Evolutionary conservation across 2,888 invertebrate genomes (phyloP), one percentile per base, ranked within the genome.

Genomic region (Germaria angustata): DNA sequence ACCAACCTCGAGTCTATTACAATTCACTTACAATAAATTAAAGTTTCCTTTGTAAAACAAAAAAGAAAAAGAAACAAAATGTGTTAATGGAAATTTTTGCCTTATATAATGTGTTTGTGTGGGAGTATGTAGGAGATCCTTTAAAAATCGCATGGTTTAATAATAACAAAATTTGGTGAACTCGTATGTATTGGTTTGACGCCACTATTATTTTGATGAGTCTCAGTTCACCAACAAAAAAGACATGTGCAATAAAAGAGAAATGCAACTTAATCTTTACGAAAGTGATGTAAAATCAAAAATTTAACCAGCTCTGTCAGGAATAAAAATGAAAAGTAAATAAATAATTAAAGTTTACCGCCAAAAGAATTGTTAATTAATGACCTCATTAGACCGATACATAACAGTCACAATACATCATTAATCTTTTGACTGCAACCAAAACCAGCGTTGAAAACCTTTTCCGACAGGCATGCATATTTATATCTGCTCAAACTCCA

Each of bases 371-470:
- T 36, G 69, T 81, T 84, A 86, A 86, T 86, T 86, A 86, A 85
- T 86, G 86, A 86, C 80, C 84, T 84, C 85, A 86, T 86, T 86
- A 86, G 86, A 84, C 84, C 84, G 83, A 85, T 79, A 86, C 85
- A 85, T 85, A 85, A 84, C 85, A 77, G 81, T 81, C 72, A 72
- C 84, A 80, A 77, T 71, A 78, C 57, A 83, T 79, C 84, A 86
- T 86, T 84, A 85, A 86, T 86, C 85, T 84, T 85, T n/a, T 39
- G 11, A 22, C 51, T 65, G 68, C 75, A 82, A 82, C 61, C 76
- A 84, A 57, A 57, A 77, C 24, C 68, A 71, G 49, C 59, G 75
- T 39, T 65, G 71, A 71, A 63, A 71, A 63, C 44, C 63, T 71
- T 71, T 71, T 78, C 46, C 63, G 78, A 71, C 78, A 65, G 63